Evolutionary conservation across 2,797 vertebrate genomes (phyloP).

Genomic region (Phylloscopus collybita): DNA sequence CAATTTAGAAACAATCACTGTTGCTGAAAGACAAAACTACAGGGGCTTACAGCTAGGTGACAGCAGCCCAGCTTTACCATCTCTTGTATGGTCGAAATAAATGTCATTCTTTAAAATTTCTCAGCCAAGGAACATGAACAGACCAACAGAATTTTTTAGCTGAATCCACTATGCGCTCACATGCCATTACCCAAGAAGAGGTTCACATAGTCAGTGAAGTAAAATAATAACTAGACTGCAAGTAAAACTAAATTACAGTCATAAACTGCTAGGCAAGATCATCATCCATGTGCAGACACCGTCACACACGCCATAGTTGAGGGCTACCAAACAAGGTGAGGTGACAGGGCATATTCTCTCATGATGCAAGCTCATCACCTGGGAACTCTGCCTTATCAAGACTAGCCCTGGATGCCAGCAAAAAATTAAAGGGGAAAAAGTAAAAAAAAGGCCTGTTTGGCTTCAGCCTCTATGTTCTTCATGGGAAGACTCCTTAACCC

Average conservation of each 20-base stretch:
- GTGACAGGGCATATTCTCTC: background rate
- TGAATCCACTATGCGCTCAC: background rate
- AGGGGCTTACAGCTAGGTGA: background rate
- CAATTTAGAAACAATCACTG: background rate
- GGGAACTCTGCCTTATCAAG: background rate
- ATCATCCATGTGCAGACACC: background rate
- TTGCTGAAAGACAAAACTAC: background rate
- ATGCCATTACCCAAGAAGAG: accelerated
- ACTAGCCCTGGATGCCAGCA: background rate
- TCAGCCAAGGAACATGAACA: background rate
- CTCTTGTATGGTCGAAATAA: background rate
- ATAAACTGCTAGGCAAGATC: background rate
- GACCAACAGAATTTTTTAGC: background rate
- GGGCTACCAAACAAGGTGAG: background rate
- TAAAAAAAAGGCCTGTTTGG: background rate
- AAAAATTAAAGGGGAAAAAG: background rate
- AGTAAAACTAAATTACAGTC: background rate
- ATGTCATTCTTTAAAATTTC: background rate
- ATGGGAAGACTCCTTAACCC: background rate
- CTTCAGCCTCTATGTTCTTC: background rate
- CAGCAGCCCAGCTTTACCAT: background rate
- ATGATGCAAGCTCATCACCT: background rate
- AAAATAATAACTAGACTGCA: background rate
- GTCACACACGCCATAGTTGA: accelerated
- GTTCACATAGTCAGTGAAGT: background rate